These are phyloP conservation scores for Cyclophora punctaria DNA, from an alignment of 2,888 invertebrate genomes.

Conservation along the genomic window DNA sequence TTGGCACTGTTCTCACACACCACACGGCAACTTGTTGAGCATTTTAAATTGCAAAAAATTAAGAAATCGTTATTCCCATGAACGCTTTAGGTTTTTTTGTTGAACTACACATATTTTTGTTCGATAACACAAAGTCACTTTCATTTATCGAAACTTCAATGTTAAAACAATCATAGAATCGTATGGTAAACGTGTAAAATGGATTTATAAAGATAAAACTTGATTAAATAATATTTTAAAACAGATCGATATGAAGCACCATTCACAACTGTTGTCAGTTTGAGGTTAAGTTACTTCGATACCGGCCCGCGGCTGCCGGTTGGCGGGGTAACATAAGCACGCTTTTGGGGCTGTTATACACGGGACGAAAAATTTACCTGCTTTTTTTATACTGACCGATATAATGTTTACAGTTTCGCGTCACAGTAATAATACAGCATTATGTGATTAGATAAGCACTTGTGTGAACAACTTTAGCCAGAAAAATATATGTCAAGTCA, in stretches of 20 bases:
- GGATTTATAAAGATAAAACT: too few relatives aligned
- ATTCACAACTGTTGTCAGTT: conserved; percentile 70
- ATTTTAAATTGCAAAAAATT: conserved; percentile 24
- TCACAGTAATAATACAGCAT: too few relatives aligned
- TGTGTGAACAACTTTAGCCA: too few relatives aligned
- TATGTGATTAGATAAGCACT: too few relatives aligned
- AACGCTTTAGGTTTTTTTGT: conserved; percentile 20
- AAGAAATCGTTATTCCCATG: conserved; percentile 26
- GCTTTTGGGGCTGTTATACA: conserved; percentile 41
- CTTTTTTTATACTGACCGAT: background rate
- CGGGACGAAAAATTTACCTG: conserved; percentile 30
- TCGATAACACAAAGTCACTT: too few relatives aligned
- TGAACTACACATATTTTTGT: conserved; percentile 20
- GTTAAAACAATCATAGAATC: too few relatives aligned
- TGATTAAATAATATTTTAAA: conserved; percentile 27
- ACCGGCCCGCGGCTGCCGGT: conserved; percentile 65
- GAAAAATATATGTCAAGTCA: too few relatives aligned
- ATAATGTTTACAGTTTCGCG: background rate
- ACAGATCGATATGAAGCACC: conserved; percentile 57
- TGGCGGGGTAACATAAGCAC: conserved; percentile 53
- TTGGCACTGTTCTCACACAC: conserved; percentile 30
- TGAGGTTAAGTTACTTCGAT: conserved; percentile 73
- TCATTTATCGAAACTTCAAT: too few relatives aligned
- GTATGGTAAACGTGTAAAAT: too few relatives aligned
- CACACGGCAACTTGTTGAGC: conserved; percentile 30